Conservation (phyloP, 2,113 vertebrate genomes). For the Maccullochella peelii region DNA sequence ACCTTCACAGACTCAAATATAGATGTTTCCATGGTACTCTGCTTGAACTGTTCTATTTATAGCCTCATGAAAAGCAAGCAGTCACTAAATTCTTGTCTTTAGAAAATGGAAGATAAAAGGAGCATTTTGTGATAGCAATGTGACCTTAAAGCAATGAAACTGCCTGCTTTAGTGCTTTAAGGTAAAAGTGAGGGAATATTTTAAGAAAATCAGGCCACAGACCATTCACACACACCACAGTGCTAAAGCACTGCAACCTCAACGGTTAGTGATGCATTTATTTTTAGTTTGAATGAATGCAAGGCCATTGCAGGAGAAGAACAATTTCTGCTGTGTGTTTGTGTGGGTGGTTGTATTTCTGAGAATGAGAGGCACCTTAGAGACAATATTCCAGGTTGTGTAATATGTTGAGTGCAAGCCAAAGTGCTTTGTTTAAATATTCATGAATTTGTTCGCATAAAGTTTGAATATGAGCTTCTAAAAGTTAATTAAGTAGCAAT, state of each 20-base stretch:
- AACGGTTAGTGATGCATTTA: conserved; percentile 5
- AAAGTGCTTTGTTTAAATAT: conserved; percentile 26
- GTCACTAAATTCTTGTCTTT: conserved; percentile 37
- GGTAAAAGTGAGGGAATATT: conserved; percentile 58
- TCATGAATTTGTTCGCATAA: conserved; percentile 15
- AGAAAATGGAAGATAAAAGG: conserved; percentile 35
- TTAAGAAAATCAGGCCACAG: neutral
- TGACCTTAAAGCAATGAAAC: conserved; percentile 58
- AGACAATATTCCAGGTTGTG: neutral
- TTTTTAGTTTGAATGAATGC: conserved; percentile 55
- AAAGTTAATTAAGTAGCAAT: neutral
- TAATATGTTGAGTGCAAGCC: conserved; percentile 11
- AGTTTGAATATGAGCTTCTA: conserved; percentile 1
- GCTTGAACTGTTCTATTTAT: conserved; percentile 56
- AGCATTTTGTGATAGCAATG: neutral
- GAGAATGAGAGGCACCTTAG: conserved; percentile 1
- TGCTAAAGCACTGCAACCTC: conserved; percentile 11
- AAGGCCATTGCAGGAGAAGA: conserved; percentile 25
- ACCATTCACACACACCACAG: conserved; percentile 7
- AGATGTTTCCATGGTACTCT: conserved; percentile 54
- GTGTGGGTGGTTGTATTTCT: conserved; percentile 22
- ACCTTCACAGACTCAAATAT: conserved; percentile 42
- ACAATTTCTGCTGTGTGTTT: neutral
- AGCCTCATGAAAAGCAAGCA: conserved; percentile 49
- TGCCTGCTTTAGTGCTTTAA: conserved; percentile 44